Evolutionary conservation across 2,797 vertebrate genomes (phyloP), one percentile per base, ranked within the genome.

Genomic region (Phoeniculus purpureus): DNA sequence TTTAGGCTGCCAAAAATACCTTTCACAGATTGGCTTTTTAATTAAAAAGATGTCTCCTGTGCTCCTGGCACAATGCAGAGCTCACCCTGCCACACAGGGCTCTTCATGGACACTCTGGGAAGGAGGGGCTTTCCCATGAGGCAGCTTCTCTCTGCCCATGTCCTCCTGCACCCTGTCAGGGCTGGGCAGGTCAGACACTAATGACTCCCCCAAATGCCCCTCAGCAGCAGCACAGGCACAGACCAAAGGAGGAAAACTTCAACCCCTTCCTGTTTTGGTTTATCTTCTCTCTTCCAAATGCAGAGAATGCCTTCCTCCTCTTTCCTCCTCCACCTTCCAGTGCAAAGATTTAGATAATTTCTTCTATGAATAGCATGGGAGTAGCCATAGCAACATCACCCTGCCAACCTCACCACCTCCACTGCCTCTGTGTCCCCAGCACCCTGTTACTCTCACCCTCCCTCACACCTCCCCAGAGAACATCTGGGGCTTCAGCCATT

Each of bases 311-410:
- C 90, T 94, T 94, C 87, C 92, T 90, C 85, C 91, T 93, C 89
- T 89, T 87, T 96, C 94, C 96, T 95, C 96, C 96, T 96, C 96
- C 96, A 94, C 93, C 91, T 96, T 94, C 81, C 87, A 95, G 93
- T 84, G 93, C 95, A 96, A 96, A 95, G 96, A 96, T 95, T 95
- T 89, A 95, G 87, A 95, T 96, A 95, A 93, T 96, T 94, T 95
- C 92, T 93, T 93, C 94, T 95, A 95, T 95, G 95, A 97, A 96
- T 94, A 97, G 96, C 90, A 95, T 77, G 16, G 60, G 67, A 96
- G 96, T 97, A 96, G 96, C 96, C 96, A 97, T 97, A 94, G 96
- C 96, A 97, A 97, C 96, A 96, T 96, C 95, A 93, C 95, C 94
- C 95, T 96, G 95, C 94, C 96, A 96, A 96, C 96, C 96, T 96